Conservation (phyloP, 2,888 invertebrate genomes). For the Scaptomyza flava region DNA sequence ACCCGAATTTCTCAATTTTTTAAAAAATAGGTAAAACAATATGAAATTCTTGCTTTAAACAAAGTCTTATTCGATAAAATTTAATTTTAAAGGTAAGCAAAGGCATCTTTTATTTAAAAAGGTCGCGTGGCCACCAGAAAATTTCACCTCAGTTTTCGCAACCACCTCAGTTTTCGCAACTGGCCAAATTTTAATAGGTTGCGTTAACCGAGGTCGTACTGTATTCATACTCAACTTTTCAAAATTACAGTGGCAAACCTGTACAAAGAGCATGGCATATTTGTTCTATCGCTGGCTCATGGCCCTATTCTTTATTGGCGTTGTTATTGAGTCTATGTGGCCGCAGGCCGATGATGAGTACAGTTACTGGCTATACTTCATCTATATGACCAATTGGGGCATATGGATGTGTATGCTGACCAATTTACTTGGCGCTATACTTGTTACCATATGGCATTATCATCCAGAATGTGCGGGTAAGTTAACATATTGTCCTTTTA, state of each 20-base stretch:
- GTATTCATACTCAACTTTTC: slow-evolving; percentile 22
- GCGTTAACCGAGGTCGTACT: no score
- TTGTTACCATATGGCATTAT: slow-evolving; percentile 83
- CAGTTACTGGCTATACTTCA: slow-evolving; percentile 82
- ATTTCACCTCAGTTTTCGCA: no score
- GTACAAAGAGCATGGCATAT: slow-evolving; percentile 82
- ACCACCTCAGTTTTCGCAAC: no score
- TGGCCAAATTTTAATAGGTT: no score
- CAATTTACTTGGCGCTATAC: slow-evolving; percentile 80
- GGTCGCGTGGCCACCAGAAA: no score
- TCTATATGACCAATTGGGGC: slow-evolving; percentile 84
- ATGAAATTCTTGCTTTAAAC: no score
- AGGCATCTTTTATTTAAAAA: no score
- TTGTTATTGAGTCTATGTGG: slow-evolving; percentile 81
- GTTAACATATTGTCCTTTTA: not conserved
- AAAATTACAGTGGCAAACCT: slow-evolving; percentile 83
- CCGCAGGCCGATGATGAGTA: slow-evolving; percentile 55
- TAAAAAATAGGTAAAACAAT: no score
- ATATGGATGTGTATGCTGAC: slow-evolving; percentile 83
- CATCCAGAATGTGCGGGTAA: slow-evolving; percentile 83
- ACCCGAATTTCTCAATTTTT: no score
- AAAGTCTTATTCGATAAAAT: no score
- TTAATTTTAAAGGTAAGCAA: no score
- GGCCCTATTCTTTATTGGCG: slow-evolving; percentile 81
- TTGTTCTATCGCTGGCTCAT: slow-evolving; percentile 83